phyloP scores from a whole-genome alignment of 2,888 invertebrate species.

The Leptothorax acervorum region DNA sequence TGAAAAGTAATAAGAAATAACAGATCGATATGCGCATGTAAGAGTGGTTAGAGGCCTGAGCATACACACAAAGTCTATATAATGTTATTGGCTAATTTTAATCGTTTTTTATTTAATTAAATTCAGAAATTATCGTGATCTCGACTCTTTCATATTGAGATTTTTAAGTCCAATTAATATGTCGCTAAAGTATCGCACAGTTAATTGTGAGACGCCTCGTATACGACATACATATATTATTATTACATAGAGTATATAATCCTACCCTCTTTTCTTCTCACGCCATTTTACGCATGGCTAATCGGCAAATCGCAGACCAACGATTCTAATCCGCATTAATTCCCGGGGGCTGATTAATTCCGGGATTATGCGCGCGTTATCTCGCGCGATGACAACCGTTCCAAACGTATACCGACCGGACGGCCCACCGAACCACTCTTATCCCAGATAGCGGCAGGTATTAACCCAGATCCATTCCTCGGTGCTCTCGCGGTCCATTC shows the following conservation, averaged over 20 bases:
- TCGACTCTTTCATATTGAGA: background rate
- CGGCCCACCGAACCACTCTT: constrained; percentile 34
- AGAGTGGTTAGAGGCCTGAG: background rate
- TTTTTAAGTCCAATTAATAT: background rate
- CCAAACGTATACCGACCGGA: background rate
- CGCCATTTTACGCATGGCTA: constrained; percentile 47
- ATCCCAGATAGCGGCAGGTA: constrained; percentile 47
- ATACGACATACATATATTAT: background rate
- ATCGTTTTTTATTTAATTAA: background rate
- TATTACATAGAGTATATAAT: background rate
- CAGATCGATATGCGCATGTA: background rate
- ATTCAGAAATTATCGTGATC: background rate
- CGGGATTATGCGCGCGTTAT: constrained; percentile 47
- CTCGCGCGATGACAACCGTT: constrained; percentile 49
- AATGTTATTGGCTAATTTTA: background rate
- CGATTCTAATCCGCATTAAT: constrained; percentile 49
- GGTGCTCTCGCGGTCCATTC: constrained; percentile 27
- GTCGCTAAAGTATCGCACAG: background rate
- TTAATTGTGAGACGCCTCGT: background rate
- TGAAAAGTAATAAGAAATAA: background rate
- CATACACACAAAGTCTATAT: background rate
- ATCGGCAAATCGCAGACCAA: constrained; percentile 27
- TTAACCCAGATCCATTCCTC: constrained; percentile 49
- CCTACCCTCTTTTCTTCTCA: constrained; percentile 27
- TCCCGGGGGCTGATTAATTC: constrained; percentile 44